A percentile compares a stretch with the other conserved stretches of the same genome.
Evolutionary conservation across 2,113 vertebrate species (phyloP).

Genomic region (Proterorhinus semilunaris): DNA sequence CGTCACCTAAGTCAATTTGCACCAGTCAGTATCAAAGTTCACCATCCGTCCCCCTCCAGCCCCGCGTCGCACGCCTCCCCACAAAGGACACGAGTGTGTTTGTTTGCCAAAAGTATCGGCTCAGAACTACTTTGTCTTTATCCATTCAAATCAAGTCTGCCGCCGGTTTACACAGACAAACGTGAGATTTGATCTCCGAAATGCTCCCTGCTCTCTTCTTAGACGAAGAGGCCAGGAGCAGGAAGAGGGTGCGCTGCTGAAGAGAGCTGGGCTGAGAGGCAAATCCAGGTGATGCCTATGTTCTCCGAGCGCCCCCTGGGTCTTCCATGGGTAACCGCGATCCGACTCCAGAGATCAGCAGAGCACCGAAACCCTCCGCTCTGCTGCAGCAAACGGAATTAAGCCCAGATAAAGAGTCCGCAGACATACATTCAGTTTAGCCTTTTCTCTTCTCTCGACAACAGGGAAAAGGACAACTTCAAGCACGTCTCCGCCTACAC

Average conservation of each 20-base stretch:
- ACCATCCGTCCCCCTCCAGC: slow-evolving; percentile 19
- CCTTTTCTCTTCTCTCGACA: slow-evolving; percentile 54
- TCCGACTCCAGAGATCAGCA: slow-evolving; percentile 85
- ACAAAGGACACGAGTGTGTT: slow-evolving; percentile 12
- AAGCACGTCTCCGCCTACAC: neutral
- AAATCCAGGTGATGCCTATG: slow-evolving; percentile 79
- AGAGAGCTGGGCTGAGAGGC: slow-evolving; percentile 77
- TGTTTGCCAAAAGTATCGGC: slow-evolving; percentile 33
- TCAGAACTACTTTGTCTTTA: slow-evolving; percentile 66
- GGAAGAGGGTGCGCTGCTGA: slow-evolving; percentile 67
- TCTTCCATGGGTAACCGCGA: slow-evolving; percentile 80
- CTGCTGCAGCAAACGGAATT: slow-evolving; percentile 88
- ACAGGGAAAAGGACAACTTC: neutral
- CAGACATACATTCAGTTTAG: slow-evolving; percentile 77
- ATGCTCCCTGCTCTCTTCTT: slow-evolving; percentile 70
- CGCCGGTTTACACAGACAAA: slow-evolving; percentile 71
- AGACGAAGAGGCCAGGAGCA: slow-evolving; percentile 72
- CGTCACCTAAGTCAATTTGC: too few relatives aligned
- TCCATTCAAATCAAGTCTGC: slow-evolving; percentile 72
- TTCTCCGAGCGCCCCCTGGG: slow-evolving; percentile 81
- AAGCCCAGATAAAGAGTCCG: slow-evolving; percentile 96
- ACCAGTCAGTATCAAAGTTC: too few relatives aligned
- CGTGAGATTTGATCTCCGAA: slow-evolving; percentile 80
- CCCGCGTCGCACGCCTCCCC: slow-evolving; percentile 36
- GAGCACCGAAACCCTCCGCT: slow-evolving; percentile 80